Evolutionary conservation across 2,113 vertebrate genomes (phyloP), one percentile per base, ranked within the genome.

Genomic region (Meriones unguiculatus): DNA sequence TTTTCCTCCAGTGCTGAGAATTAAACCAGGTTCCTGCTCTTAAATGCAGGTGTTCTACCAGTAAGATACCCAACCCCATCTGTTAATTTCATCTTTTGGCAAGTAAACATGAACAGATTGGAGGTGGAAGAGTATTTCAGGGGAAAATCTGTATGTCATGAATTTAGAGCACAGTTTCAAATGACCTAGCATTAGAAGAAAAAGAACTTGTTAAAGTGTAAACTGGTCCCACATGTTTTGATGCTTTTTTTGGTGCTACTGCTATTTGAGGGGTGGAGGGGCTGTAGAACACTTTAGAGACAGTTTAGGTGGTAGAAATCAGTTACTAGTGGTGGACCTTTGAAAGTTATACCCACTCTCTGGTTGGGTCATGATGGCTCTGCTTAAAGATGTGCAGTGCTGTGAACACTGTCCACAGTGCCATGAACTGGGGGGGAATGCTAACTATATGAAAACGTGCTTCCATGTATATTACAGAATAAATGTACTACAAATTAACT

Each of bases 101-200:
- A 94, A 52, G 25, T 6, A 92, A 82, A 96, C 57, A 70, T 52
- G 76, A 76, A 95, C 20, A 73, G 80, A 96, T 54, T 67, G 76
- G 38, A 70, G 22, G 10, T 78, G 9, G 84, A 65, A 84, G 28
- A 15, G 73, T n/a, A 76, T 18, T 93, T 94, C 62, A 90, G 38
- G 41, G 86, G 90, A 64, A 7, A 52, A 32, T 65, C 24, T 81
- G 72, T 13, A 62, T 82, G 30, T 30, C 35, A 20, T 75, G 94
- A 91, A 35, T 69, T 67, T 41, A 50, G 32, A 67, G 62, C 41
- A 46, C 2, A 86, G 20, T 86, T 30, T 50, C 64, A 24, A 50
- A 20, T 4, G 15, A 20, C 69, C 10, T 41, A 64, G 11, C 9
- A 3, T 5, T 20, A 93, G 38, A 91, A 84, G 18, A 90, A 14